A percentile compares a stretch with the other conserved stretches of the same genome.
Conservation (phyloP, 2,888 invertebrate species). For the Nymphalis polychloros region DNA sequence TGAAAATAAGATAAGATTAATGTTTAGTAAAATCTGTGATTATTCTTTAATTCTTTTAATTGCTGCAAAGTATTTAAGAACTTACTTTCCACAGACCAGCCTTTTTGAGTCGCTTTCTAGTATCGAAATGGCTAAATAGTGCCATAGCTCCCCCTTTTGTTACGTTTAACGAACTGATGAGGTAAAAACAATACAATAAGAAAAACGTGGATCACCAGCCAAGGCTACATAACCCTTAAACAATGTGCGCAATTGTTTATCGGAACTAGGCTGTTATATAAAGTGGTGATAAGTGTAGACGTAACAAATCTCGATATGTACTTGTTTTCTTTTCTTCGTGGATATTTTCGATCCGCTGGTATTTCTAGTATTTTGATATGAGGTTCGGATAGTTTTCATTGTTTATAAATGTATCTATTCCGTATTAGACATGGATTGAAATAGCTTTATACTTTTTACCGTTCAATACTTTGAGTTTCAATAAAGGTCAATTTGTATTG, state of each 20-base stretch:
- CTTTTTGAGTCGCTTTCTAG: constrained; percentile 3
- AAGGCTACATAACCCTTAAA: constrained; percentile 21
- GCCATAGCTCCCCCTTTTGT: constrained; percentile 17
- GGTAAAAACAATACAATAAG: not conserved
- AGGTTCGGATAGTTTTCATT: not conserved
- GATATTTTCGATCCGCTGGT: not conserved
- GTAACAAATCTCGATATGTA: not conserved
- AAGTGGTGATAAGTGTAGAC: constrained; percentile 1
- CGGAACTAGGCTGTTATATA: constrained; percentile 18
- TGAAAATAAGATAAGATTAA: constrained; percentile 43
- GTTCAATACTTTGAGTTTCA: too few relatives aligned
- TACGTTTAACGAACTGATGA: constrained; percentile 9
- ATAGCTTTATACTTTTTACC: too few relatives aligned
- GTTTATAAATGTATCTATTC: not conserved
- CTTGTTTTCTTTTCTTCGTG: too few relatives aligned
- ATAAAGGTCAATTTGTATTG: not conserved
- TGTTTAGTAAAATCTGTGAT: not conserved
- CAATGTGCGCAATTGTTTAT: constrained; percentile 31
- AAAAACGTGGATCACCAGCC: not conserved
- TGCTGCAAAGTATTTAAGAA: not conserved
- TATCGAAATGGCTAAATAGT: constrained; percentile 9
- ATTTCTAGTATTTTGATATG: not conserved
- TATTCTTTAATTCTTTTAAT: not conserved
- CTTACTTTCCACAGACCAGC: not conserved
- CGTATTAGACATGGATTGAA: not conserved